A percentile compares a stretch with the other conserved stretches of the same genome.
phyloP scores from a whole-genome alignment of 2,113 vertebrate genomes.

The Anser brachyrhynchus region DNA sequence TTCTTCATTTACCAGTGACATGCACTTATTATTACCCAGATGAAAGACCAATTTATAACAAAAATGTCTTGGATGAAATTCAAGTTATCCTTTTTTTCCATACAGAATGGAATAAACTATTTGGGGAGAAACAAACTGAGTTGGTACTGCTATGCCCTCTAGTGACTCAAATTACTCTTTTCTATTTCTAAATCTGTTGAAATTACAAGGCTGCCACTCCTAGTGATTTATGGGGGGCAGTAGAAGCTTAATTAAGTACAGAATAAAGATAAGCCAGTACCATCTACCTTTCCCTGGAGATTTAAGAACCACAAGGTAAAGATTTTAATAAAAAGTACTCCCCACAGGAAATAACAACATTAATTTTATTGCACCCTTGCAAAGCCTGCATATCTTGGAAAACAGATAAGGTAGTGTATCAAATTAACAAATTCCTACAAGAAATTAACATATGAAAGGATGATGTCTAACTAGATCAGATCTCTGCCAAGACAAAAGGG shows the following conservation, averaged over 20 bases:
- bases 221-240: background rate
- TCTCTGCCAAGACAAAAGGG: background rate
- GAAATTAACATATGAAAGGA: background rate
- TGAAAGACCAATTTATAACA: background rate
- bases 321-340: background rate
- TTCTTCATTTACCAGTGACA: background rate
- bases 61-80: background rate
- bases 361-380: background rate
- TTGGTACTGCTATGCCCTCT: conserved; percentile 58
- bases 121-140: background rate
- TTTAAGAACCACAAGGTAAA: background rate
- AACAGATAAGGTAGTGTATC: background rate
- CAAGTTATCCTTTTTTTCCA: background rate
- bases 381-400: background rate
- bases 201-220: background rate
- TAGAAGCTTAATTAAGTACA: background rate
- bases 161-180: conserved; percentile 47
- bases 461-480: background rate
- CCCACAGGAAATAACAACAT: background rate
- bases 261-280: conserved; percentile 8
- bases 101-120: background rate
- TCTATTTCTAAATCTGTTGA: background rate
- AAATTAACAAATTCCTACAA: background rate
- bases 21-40: background rate
- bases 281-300: background rate